Evolutionary conservation across 1,140 invertebrate species (phyloP), one percentile per base, ranked within the genome.

Genomic region (Drosophila aff.): DNA sequence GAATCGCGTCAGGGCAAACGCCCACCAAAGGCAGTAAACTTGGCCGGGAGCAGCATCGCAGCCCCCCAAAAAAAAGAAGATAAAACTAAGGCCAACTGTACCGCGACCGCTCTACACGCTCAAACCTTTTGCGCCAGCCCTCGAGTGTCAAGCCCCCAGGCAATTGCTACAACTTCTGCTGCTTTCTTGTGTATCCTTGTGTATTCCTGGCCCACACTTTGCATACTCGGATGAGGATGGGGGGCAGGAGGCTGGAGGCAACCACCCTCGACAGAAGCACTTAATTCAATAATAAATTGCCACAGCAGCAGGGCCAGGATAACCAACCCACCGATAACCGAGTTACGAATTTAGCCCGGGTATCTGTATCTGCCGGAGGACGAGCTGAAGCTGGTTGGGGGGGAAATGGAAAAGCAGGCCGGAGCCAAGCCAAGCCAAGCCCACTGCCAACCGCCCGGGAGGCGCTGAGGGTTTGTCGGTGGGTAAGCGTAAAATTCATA

Each of bases 401-500:
- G n/a, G 44, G 43, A 13, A 23, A 10, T 36, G 64, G 57, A 36
- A 36, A 31, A 28, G 33, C 3, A 40, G 55, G 33, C 58, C 67
- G 47, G 26, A 77, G 49, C 62, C 52, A 62, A 77, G 59, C 67
- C 68, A 78, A 81, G 43, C 57, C 23, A 52, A 52, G 50, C 50
- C 69, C 62, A 53, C 47, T 49, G 47, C 23, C 23, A n/a, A 58
- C 59, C 47, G 44, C 60, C 76, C 76, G 61, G 77, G 77, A 82
- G 74, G 62, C 78, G 68, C 28, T 72, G 68, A 73, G 87, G 91
- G 84, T 82, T 86, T 90, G 87, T 78, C 74, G 69, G 84, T 82
- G 86, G 91, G 91, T 91, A 89, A 92, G 91, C 91, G 91, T 92
- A 90, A 92, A 92, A 92, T 92, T 92, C 82, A 90, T 92, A 92